Percentiles rank a stretch among this genome's conserved stretches.
Evolutionary conservation across 2,113 vertebrate genomes (phyloP).

Genomic region (Excalfactoria chinensis): DNA sequence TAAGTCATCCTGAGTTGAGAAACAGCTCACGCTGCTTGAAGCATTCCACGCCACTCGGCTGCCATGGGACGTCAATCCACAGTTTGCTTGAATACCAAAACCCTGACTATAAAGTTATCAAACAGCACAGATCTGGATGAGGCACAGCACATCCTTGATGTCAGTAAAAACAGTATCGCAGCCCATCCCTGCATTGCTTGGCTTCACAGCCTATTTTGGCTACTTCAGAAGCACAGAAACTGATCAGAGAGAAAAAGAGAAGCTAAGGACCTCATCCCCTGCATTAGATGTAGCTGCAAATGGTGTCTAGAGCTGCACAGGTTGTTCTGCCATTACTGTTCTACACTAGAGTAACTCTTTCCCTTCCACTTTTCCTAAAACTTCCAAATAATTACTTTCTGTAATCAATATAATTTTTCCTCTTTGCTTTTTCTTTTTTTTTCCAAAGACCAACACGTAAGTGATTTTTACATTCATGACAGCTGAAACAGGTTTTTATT

Average conservation of each 20-base stretch:
- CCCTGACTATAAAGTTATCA: background rate
- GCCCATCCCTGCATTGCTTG: background rate
- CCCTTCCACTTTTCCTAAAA: background rate
- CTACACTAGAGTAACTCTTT: background rate
- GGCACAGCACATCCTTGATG: background rate
- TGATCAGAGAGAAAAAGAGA: background rate
- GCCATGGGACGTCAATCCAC: background rate
- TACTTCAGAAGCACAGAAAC: slow-evolving; percentile 14
- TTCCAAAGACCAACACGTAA: background rate
- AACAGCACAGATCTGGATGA: background rate
- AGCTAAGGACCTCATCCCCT: background rate
- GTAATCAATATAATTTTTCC: background rate
- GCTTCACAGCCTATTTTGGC: background rate
- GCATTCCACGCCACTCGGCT: background rate
- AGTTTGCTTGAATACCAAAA: background rate
- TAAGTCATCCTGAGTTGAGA: background rate
- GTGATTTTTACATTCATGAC: background rate
- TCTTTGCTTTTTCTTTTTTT: background rate
- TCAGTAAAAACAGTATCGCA: background rate
- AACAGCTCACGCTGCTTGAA: background rate
- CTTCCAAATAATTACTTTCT: background rate
- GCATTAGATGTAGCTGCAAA: background rate
- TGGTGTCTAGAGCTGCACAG: background rate
- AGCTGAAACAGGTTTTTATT: background rate
- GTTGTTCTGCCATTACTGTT: background rate